phyloP scores from a whole-genome alignment of 2,113 vertebrate genomes.

The Chaetorhynchus papuensis region DNA sequence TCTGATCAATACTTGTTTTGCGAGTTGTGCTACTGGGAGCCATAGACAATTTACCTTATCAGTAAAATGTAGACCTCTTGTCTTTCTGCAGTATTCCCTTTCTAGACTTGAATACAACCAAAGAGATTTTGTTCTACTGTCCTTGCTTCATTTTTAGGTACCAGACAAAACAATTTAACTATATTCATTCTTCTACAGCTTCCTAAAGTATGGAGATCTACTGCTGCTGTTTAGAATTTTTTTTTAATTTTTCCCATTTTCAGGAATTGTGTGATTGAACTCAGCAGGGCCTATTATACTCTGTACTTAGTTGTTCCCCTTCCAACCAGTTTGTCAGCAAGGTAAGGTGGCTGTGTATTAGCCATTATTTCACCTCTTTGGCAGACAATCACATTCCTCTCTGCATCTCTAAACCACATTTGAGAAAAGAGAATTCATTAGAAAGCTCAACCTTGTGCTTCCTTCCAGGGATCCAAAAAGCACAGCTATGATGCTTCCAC shows the following conservation, averaged over 20 bases:
- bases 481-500: neutral
- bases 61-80: neutral
- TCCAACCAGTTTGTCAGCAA: neutral
- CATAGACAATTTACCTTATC: neutral
- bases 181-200: neutral
- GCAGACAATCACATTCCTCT: neutral
- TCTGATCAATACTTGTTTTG: neutral
- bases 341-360: neutral
- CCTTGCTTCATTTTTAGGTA: neutral
- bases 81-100: neutral
- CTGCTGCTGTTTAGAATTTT: neutral
- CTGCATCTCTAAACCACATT: neutral
- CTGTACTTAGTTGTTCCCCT: neutral
- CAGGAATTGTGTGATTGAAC: neutral
- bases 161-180: neutral
- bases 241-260: neutral
- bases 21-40: neutral
- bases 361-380: neutral
- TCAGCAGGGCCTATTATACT: neutral
- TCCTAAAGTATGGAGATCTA: neutral
- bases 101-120: neutral
- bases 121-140: neutral
- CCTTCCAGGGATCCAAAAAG: neutral
- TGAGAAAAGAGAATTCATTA: neutral
- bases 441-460: neutral